Conservation (phyloP, 2,113 vertebrate species). For the Zosterops lateralis region DNA sequence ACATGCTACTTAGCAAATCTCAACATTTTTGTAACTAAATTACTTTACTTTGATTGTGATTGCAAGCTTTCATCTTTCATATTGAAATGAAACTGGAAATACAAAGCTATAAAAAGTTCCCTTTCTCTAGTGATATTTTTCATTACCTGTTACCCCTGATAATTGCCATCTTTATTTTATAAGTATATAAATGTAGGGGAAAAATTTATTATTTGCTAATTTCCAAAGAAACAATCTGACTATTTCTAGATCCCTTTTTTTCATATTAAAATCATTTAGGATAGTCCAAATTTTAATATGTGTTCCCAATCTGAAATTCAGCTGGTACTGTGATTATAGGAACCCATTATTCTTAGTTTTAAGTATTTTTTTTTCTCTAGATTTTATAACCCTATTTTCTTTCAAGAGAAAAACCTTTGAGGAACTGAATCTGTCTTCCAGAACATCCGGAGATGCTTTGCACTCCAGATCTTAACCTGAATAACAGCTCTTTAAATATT, state of each 20-base stretch:
- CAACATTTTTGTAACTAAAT: not conserved
- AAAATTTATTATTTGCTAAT: not conserved
- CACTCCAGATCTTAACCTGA: not conserved
- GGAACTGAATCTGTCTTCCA: not conserved
- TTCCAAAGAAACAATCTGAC: not conserved
- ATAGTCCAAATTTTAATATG: not conserved
- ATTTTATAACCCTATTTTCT: not conserved
- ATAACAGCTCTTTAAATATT: not conserved
- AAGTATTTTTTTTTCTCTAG: fast-evolving
- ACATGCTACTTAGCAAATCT: not conserved
- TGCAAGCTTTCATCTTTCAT: not conserved
- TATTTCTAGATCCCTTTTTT: not conserved
- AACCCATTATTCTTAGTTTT: not conserved
- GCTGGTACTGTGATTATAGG: not conserved
- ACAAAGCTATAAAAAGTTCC: not conserved
- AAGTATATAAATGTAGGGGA: not conserved
- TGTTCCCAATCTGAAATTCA: not conserved
- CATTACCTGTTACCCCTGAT: not conserved
- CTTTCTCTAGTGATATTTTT: not conserved
- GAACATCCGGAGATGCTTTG: not conserved
- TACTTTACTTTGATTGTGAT: not conserved
- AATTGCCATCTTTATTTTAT: not conserved
- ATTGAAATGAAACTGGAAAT: not conserved
- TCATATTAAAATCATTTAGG: not conserved
- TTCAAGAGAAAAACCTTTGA: not conserved